Conservation (phyloP, 1,140 invertebrate species). For the Neodiprion virginianus region DNA sequence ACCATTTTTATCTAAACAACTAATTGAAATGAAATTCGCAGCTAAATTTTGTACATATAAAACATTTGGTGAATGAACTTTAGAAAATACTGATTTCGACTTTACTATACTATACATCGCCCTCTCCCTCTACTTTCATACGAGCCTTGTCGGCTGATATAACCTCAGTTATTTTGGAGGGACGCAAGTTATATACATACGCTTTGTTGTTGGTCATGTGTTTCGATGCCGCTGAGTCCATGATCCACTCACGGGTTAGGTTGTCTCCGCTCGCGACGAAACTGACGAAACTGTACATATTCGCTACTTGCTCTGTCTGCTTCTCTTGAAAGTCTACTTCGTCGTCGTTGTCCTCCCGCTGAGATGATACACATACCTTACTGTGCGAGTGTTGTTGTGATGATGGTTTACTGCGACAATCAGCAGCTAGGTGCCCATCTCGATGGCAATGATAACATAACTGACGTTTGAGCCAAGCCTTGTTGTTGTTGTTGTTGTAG, state of each 20-base stretch:
- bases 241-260: slow-evolving; percentile 13
- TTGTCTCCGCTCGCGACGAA: neutral
- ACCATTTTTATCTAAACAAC: neutral
- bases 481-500: too few species aligned
- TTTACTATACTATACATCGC: neutral
- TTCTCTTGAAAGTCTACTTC: too few species aligned
- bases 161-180: neutral
- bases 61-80: neutral
- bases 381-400: too few species aligned
- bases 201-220: neutral
- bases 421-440: too few species aligned
- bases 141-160: neutral
- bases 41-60: neutral
- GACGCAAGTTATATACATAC: neutral
- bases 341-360: too few species aligned
- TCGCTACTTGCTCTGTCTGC: too few species aligned
- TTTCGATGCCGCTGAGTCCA: neutral
- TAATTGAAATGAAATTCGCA: neutral
- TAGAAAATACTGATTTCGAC: neutral
- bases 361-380: too few species aligned
- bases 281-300: neutral
- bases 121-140: neutral
- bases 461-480: too few species aligned
- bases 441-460: too few species aligned
- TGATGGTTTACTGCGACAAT: too few species aligned